These are phyloP conservation scores for Philonicus albiceps DNA, from an alignment of 2,888 invertebrate species.

Conservation along the genomic window DNA sequence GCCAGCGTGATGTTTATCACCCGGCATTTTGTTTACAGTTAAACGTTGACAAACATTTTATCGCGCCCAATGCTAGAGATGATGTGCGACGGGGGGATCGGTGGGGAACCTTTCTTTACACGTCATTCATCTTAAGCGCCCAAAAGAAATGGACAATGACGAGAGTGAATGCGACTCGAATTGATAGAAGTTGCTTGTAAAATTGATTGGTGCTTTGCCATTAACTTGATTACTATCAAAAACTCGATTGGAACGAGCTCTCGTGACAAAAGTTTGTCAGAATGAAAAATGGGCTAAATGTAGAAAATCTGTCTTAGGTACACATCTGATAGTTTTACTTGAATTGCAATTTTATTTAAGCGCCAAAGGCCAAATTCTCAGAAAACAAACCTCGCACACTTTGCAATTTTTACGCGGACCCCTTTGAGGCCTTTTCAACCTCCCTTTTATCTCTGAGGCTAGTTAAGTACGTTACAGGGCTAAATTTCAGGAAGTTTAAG, in stretches of 20 bases:
- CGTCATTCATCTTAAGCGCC: not conserved
- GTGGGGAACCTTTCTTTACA: slow-evolving; percentile 19
- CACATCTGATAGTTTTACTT: too few species aligned
- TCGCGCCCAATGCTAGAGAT: not conserved
- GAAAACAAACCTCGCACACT: too few species aligned
- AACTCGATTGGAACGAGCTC: not conserved
- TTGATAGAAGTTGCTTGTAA: not conserved
- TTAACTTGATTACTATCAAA: not conserved
- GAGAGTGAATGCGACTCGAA: not conserved
- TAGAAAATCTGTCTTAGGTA: not conserved
- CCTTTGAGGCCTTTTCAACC: too few species aligned
- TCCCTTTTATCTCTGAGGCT: too few species aligned
- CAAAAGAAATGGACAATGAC: not conserved
- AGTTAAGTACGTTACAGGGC: too few species aligned
- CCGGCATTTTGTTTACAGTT: slow-evolving; percentile 29
- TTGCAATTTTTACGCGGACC: too few species aligned
- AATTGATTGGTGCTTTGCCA: not conserved
- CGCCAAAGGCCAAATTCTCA: too few species aligned
- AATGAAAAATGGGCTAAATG: not conserved
- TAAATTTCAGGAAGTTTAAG: too few species aligned
- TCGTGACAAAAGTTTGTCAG: not conserved
- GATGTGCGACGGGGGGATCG: not conserved
- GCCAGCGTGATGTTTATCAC: slow-evolving; percentile 8
- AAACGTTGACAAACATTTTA: slow-evolving; percentile 20
- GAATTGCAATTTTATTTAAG: too few species aligned